Evolutionary conservation across 2,888 invertebrate genomes (phyloP).

Genomic region (Cancer borealis): DNA sequence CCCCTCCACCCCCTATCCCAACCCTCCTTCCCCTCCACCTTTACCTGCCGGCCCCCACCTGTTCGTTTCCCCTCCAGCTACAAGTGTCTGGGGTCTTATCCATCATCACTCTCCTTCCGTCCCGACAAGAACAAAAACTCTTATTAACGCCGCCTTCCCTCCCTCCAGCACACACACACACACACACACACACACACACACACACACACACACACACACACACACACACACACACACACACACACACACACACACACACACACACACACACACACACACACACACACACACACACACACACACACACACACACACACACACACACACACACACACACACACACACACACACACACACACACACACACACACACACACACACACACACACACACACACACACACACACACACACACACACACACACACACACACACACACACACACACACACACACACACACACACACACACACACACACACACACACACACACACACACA

Average conservation of each 20-base stretch:
- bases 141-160: not conserved
- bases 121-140: slow-evolving; percentile 6
- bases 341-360: not conserved
- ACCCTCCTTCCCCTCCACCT: not conserved
- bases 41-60: not conserved
- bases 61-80: not conserved
- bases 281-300: too few relatives aligned
- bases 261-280: too few relatives aligned
- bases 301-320: not conserved
- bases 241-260: not conserved
- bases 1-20: too few relatives aligned
- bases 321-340: too few relatives aligned
- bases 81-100: not conserved
- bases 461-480: not conserved
- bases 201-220: slow-evolving; percentile 47
- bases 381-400: too few relatives aligned
- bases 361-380: not conserved
- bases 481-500: not conserved
- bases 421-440: too few relatives aligned
- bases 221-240: slow-evolving; percentile 36
- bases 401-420: not conserved
- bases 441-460: not conserved
- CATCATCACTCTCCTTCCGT: not conserved
- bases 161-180: not conserved
- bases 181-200: too few relatives aligned